Evolutionary conservation across 2,888 invertebrate species (phyloP), one percentile per base, ranked within the genome.

Genomic region (Agriopis aurantiaria): DNA sequence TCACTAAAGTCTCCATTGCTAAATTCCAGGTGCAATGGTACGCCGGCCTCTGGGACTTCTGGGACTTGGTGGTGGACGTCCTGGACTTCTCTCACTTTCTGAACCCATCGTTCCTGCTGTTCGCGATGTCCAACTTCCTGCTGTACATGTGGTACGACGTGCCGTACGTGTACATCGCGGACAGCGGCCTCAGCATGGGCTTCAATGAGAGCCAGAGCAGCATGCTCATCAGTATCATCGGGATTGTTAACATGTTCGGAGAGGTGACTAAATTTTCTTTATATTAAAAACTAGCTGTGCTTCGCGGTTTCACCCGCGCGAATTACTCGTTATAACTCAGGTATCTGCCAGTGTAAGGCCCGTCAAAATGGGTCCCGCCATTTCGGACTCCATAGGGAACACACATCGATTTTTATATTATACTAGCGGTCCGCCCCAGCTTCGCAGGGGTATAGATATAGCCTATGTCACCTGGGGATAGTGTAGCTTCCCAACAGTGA

Each of bases 81-180:
- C 93, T 97, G 58, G 97, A 98, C 88, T 96, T 97, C 85, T 97
- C 97, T 0, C 97, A 97, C 91, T 97, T 98, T 88, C 90, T 95
- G 62, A 97, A 97, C 88, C 95, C 95, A 33, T 95, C 95, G 75
- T 98, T 97, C 91, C 91, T 97, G 43, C 91, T 97, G 64, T 98
- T 98, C 92, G 96, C 97, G 40, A 86, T 98, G 23, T 98, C 98
- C 70, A 98, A 98, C 92, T 98, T 98, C 88, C 95, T 98, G 33
- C 95, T 99, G 75, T 98, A 98, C 94, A 97, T 97, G 82, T 98
- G 98, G 97, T 97, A 97, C 90, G 98, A 99, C 88, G 97, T 98
- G 67, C 98, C 98, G 3, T 99, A 99, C 88, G 97, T 99, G 78
- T 99, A 98, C 92, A 95, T 98, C 76, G 96, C 97, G 3, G 98